These are phyloP conservation scores for Hyphantria cunea DNA, from an alignment of 1,140 invertebrate species.

Conservation along the genomic window DNA sequence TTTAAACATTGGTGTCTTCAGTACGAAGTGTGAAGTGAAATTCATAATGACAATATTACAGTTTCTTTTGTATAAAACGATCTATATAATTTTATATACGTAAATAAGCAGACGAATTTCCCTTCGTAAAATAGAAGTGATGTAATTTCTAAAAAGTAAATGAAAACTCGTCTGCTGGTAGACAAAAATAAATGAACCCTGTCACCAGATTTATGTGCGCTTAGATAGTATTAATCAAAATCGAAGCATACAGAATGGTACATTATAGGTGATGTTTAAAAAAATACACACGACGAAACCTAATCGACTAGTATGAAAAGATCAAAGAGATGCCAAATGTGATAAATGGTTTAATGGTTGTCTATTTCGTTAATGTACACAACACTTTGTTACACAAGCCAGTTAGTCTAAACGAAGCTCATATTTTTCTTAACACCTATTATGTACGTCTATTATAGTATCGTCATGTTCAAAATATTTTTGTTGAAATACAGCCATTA, in stretches of 20 bases:
- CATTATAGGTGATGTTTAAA: slow-evolving; percentile 12
- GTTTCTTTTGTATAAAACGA: slow-evolving; percentile 47
- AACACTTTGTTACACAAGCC: slow-evolving; percentile 74
- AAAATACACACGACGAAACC: slow-evolving; percentile 7
- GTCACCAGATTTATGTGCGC: slow-evolving; percentile 74
- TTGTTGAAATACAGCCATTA: slow-evolving; percentile 23
- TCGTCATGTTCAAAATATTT: slow-evolving; percentile 35
- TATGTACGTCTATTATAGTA: slow-evolving; percentile 52
- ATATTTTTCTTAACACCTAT: slow-evolving; percentile 78
- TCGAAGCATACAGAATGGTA: slow-evolving; percentile 28
- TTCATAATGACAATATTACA: slow-evolving; percentile 27
- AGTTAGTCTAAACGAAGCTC: slow-evolving; percentile 79
- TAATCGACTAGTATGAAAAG: slow-evolving; percentile 20
- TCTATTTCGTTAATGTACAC: slow-evolving; percentile 59
- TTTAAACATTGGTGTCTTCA: slow-evolving; percentile 33
- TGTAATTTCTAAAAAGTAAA: slow-evolving; percentile 39
- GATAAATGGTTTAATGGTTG: slow-evolving; percentile 33
- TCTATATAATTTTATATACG: slow-evolving; percentile 47
- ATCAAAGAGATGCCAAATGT: slow-evolving; percentile 33
- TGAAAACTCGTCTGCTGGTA: slow-evolving; percentile 57
- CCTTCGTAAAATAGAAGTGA: slow-evolving; percentile 39
- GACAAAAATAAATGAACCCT: slow-evolving; percentile 76
- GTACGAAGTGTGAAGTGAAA: slow-evolving; percentile 28
- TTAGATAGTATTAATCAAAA: slow-evolving; percentile 52
- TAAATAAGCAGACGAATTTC: slow-evolving; percentile 55